These are phyloP conservation scores for Auanema freiburgensis DNA, from an alignment of 2,888 invertebrate genomes.

Conservation along the genomic window DNA sequence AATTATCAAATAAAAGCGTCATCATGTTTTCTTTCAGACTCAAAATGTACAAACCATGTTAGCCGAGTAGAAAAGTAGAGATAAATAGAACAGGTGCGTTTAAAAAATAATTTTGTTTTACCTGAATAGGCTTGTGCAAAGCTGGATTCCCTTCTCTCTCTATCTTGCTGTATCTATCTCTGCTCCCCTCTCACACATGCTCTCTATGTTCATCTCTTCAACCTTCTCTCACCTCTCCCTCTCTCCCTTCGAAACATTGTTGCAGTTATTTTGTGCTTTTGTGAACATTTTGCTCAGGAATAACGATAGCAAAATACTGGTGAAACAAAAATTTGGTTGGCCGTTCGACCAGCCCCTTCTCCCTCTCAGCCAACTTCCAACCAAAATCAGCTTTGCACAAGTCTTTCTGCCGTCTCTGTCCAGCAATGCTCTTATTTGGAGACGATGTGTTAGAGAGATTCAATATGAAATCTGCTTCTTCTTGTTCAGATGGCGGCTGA, in stretches of 20 bases:
- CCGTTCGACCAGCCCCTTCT: neutral
- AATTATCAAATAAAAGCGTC: too few relatives aligned
- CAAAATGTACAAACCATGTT: too few relatives aligned
- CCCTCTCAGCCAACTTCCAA: slow-evolving; percentile 3
- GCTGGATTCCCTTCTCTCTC: slow-evolving; percentile 13
- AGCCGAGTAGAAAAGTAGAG: too few relatives aligned
- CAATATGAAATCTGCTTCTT: slow-evolving; percentile 1
- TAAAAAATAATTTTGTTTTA: too few relatives aligned
- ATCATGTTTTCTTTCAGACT: too few relatives aligned
- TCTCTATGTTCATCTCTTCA: slow-evolving; percentile 12
- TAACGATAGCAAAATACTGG: too few relatives aligned
- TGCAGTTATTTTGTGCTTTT: neutral
- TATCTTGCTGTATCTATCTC: slow-evolving; percentile 10
- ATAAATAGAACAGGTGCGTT: too few relatives aligned
- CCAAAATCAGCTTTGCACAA: neutral
- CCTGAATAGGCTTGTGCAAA: too few relatives aligned
- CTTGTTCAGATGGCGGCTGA: slow-evolving; percentile 58
- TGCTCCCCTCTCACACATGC: slow-evolving; percentile 8
- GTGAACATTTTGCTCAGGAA: neutral
- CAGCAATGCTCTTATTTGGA: slow-evolving; percentile 3
- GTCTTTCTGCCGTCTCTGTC: neutral
- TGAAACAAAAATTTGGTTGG: too few relatives aligned
- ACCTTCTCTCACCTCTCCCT: slow-evolving; percentile 12
- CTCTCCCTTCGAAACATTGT: neutral
- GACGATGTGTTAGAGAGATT: neutral